A percentile compares a stretch with the other conserved stretches of the same genome.
phyloP scores from a whole-genome alignment of 2,113 vertebrate species.

The Plestiodon gilberti region DNA sequence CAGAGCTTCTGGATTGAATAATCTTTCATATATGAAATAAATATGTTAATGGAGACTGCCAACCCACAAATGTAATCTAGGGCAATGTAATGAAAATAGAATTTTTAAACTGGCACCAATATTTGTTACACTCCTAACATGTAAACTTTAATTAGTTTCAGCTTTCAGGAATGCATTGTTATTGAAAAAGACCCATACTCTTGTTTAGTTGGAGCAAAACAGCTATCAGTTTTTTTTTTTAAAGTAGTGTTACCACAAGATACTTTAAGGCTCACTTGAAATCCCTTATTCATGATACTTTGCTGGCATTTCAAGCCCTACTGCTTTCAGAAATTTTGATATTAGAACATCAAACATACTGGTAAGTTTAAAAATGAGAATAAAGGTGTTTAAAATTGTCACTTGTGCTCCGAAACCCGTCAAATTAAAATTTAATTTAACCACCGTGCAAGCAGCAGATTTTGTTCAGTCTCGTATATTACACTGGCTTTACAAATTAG shows the following conservation, averaged over 20 bases:
- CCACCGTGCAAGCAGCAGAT: no score
- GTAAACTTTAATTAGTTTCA: background rate
- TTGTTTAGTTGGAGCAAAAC: background rate
- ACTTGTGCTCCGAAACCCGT: no score
- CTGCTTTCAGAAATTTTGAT: no score
- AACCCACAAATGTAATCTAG: background rate
- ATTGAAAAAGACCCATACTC: background rate
- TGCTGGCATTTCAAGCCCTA: background rate
- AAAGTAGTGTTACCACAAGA: background rate
- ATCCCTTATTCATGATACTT: background rate
- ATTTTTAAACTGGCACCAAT: background rate
- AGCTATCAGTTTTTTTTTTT: background rate
- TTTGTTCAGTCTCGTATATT: no score
- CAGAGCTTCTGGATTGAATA: background rate
- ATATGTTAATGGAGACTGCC: background rate
- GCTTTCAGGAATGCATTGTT: background rate
- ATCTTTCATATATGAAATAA: background rate
- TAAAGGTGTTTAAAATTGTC: no score
- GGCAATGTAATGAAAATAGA: rapidly evolving
- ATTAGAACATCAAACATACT: no score
- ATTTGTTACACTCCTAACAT: background rate
- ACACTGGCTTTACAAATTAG: no score
- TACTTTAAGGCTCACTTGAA: background rate
- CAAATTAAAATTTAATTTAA: no score
- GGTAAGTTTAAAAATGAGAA: no score